Evolutionary conservation across 2,888 invertebrate genomes (phyloP).

Genomic region (Bruchidius siliquastri): DNA sequence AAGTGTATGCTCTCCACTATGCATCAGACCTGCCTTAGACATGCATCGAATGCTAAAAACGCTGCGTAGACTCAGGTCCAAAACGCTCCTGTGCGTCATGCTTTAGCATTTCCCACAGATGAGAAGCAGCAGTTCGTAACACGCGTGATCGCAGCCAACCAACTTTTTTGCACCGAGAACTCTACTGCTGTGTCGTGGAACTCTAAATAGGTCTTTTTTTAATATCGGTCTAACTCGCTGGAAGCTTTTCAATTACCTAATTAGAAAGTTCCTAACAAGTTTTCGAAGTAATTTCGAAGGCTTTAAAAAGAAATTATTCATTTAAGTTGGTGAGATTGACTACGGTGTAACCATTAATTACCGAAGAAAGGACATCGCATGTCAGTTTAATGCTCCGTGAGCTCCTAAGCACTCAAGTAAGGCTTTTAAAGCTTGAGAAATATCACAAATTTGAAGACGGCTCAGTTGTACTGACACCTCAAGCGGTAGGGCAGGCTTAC

Average conservation of each 20-base stretch:
- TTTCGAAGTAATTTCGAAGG: constrained; percentile 44
- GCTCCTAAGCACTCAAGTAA: neutral
- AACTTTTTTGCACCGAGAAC: neutral
- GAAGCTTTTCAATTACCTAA: constrained; percentile 42
- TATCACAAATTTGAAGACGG: neutral
- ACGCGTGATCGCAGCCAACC: neutral
- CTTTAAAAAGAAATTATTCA: constrained; percentile 45
- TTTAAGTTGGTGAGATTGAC: constrained; percentile 28
- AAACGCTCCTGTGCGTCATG: no score
- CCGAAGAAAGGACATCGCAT: neutral
- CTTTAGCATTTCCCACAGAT: no score
- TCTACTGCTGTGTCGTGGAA: neutral
- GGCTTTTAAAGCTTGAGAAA: neutral
- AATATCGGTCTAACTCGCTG: neutral
- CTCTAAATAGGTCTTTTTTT: neutral
- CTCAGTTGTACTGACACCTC: no score
- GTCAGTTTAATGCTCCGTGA: neutral
- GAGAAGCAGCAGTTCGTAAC: neutral
- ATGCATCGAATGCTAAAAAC: no score
- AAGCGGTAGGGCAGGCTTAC: no score
- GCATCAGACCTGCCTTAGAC: no score
- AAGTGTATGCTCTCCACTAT: no score
- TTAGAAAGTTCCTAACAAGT: constrained; percentile 46
- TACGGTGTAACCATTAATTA: neutral
- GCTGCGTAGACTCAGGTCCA: no score